phyloP scores from a whole-genome alignment of 2,797 vertebrate species.

The Octomys mimax region DNA sequence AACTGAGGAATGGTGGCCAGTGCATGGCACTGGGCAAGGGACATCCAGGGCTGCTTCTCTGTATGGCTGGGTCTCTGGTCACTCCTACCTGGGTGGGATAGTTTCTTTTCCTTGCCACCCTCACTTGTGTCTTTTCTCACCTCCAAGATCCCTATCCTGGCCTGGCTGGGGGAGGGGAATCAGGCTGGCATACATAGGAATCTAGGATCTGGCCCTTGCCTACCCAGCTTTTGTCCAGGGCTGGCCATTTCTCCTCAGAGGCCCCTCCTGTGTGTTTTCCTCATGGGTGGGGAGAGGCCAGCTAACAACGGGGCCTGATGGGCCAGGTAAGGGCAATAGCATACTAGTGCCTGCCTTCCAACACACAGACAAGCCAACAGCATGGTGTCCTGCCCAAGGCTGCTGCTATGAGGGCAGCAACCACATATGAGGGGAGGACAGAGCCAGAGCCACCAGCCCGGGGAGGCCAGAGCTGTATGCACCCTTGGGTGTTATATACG shows the following conservation, averaged over 20 bases:
- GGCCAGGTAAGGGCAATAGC: neutral
- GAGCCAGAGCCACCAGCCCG: neutral
- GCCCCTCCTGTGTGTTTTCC: neutral
- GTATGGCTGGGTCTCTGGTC: neutral
- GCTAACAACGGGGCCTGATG: neutral
- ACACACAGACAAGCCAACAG: neutral
- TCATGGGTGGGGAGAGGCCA: neutral
- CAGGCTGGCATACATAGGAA: neutral
- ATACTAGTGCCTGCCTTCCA: neutral
- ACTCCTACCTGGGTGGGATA: neutral
- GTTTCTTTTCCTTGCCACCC: neutral
- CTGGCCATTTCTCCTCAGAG: neutral
- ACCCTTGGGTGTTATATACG: neutral
- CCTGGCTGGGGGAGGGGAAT: neutral
- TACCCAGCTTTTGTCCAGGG: neutral
- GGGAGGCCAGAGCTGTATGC: neutral
- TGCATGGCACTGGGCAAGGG: too few relatives aligned
- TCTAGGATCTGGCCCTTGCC: neutral
- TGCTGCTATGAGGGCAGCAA: neutral
- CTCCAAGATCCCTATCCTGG: neutral
- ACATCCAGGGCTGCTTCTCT: neutral
- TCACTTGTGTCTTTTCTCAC: neutral
- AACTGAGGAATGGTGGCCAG: neutral
- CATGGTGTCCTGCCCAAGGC: neutral
- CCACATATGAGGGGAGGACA: neutral